Evolutionary conservation across 2,113 vertebrate genomes (phyloP).

Genomic region (Thymallus thymallus): DNA sequence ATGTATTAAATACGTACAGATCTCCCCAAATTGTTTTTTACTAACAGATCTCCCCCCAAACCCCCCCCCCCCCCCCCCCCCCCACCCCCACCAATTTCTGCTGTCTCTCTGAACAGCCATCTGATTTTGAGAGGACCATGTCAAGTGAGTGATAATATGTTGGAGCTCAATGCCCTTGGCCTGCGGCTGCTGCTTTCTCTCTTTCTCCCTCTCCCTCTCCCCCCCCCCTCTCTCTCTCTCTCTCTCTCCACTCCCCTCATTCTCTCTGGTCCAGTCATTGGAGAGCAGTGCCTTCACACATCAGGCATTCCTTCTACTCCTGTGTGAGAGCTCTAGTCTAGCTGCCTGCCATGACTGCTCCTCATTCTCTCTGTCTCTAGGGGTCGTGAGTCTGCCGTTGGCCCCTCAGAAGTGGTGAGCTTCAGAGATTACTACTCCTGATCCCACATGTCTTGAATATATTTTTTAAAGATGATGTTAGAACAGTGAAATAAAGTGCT

Average conservation of each 20-base stretch:
- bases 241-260: neutral
- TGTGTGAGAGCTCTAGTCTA: neutral
- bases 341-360: constrained; percentile 13
- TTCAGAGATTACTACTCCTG: constrained; percentile 59
- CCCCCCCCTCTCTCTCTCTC: neutral
- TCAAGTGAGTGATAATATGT: constrained; percentile 27
- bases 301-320: constrained; percentile 57
- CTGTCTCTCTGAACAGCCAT: constrained; percentile 8
- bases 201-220: constrained; percentile 15
- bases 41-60: no score
- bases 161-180: constrained; percentile 25
- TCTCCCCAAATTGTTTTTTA: no score
- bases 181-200: neutral
- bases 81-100: neutral
- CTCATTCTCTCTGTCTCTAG: constrained; percentile 58
- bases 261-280: constrained; percentile 27
- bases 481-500: constrained; percentile 55
- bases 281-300: constrained; percentile 15
- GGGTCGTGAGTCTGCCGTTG: constrained; percentile 59
- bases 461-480: constrained; percentile 72
- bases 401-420: constrained; percentile 60
- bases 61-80: no score
- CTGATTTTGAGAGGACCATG: constrained; percentile 23
- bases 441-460: constrained; percentile 61
- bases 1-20: no score